Evolutionary conservation across 2,113 vertebrate genomes (phyloP).

Genomic region (Felis catus): DNA sequence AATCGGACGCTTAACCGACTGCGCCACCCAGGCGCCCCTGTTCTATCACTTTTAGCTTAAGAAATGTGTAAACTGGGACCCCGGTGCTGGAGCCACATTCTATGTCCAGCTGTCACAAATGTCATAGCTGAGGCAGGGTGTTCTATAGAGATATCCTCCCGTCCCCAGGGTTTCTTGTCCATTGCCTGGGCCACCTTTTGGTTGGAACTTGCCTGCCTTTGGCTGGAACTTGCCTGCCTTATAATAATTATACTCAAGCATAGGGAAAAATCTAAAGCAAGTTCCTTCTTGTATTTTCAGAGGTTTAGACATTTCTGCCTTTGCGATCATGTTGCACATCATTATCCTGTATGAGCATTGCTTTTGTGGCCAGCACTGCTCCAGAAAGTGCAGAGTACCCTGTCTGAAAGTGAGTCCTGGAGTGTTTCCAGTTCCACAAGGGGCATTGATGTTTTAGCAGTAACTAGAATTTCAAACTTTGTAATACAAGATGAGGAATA

Average conservation of each 20-base stretch:
- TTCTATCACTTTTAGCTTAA: conserved; percentile 17
- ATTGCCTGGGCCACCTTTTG: neutral
- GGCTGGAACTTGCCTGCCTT: neutral
- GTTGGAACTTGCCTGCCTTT: neutral
- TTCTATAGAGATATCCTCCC: neutral
- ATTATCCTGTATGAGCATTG: neutral
- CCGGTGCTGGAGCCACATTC: neutral
- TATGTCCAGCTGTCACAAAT: neutral
- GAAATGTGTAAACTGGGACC: conserved; percentile 25
- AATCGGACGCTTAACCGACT: too few relatives aligned
- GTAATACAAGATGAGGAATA: neutral
- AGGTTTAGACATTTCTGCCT: neutral
- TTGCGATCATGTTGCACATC: neutral
- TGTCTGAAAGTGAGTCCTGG: neutral
- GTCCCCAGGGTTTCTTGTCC: neutral
- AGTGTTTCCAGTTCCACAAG: neutral
- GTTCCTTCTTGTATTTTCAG: neutral
- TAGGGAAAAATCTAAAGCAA: neutral
- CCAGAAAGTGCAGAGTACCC: neutral
- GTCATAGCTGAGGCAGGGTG: neutral
- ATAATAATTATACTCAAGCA: neutral
- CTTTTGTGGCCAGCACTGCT: neutral
- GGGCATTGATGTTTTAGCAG: neutral
- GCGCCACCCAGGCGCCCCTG: neutral
- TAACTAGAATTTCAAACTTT: neutral